Conservation (phyloP, 2,888 invertebrate genomes). For the Dryadula phaetusa region DNA sequence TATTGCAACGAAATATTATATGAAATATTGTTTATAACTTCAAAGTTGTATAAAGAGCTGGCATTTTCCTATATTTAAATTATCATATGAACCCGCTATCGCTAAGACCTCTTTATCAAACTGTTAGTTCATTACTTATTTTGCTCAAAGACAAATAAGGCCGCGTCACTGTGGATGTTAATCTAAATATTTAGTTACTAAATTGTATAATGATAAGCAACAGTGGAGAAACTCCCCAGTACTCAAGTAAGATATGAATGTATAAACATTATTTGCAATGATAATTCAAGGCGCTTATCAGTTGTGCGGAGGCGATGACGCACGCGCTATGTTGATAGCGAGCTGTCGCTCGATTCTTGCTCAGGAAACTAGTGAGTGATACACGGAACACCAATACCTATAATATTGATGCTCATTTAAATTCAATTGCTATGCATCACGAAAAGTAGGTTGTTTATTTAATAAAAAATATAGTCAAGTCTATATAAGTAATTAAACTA, state of each 20-base stretch:
- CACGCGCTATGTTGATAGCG: constrained; percentile 72
- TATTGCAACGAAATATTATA: not conserved
- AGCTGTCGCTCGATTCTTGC: constrained; percentile 62
- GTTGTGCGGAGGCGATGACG: constrained; percentile 79
- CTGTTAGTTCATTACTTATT: constrained; percentile 51
- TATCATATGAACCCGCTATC: constrained; percentile 79
- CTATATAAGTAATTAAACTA: not conserved
- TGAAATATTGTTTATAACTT: constrained; percentile 6
- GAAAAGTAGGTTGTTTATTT: not conserved
- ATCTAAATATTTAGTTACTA: constrained; percentile 58
- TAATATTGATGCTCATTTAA: constrained; percentile 7
- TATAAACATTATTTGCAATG: constrained; percentile 82
- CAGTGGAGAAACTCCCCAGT: constrained; percentile 66
- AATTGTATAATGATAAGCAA: constrained; percentile 61
- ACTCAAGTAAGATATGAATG: constrained; percentile 66
- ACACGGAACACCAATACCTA: constrained; percentile 45
- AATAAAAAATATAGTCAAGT: not conserved
- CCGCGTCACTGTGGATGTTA: constrained; percentile 58
- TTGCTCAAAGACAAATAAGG: constrained; percentile 64
- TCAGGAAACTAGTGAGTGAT: constrained; percentile 63
- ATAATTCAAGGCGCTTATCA: constrained; percentile 82
- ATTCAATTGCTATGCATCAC: constrained; percentile 8
- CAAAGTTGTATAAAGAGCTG: constrained; percentile 44
- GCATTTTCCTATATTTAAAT: constrained; percentile 76
- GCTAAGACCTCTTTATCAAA: constrained; percentile 77